A percentile compares a stretch with the other conserved stretches of the same genome.
Conservation (phyloP, 1,140 invertebrate species). For the Eupristina koningsbergeri region DNA sequence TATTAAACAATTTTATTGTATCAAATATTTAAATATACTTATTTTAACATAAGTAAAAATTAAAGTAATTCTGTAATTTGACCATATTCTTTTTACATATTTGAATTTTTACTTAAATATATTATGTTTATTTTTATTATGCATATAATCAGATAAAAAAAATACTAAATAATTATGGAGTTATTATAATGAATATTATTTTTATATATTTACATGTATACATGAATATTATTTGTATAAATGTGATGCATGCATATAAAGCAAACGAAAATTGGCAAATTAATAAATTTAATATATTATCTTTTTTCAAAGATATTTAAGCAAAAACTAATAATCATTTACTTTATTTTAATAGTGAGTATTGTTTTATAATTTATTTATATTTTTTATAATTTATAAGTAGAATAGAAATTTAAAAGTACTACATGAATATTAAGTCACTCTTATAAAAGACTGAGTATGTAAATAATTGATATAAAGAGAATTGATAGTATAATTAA, state of each 20-base stretch:
- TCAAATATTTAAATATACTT: conserved; percentile 22
- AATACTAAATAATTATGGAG: not conserved
- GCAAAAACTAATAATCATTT: not conserved
- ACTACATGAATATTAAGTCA: not conserved
- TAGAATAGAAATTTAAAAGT: not conserved
- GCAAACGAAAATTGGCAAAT: not conserved
- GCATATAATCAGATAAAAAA: not conserved
- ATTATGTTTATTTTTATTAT: not conserved
- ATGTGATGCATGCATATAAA: not conserved
- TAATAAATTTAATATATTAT: not conserved
- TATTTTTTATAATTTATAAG: not conserved
- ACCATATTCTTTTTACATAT: not conserved
- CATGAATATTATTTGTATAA: not conserved
- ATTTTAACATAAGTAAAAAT: conserved; percentile 15
- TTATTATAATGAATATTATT: not conserved
- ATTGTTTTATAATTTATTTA: too few relatives aligned
- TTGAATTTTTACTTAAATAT: not conserved
- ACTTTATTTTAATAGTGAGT: not conserved
- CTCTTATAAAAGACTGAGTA: conserved; percentile 10
- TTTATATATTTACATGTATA: conserved; percentile 10
- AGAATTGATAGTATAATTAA: conserved; percentile 11
- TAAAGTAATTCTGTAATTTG: not conserved
- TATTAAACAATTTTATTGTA: not conserved
- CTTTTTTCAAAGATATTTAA: conserved; percentile 1
- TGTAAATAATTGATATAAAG: conserved; percentile 19